Percentiles rank a stretch among this genome's conserved stretches.
Conservation (phyloP, 2,888 invertebrate genomes). For the Timema podura region DNA sequence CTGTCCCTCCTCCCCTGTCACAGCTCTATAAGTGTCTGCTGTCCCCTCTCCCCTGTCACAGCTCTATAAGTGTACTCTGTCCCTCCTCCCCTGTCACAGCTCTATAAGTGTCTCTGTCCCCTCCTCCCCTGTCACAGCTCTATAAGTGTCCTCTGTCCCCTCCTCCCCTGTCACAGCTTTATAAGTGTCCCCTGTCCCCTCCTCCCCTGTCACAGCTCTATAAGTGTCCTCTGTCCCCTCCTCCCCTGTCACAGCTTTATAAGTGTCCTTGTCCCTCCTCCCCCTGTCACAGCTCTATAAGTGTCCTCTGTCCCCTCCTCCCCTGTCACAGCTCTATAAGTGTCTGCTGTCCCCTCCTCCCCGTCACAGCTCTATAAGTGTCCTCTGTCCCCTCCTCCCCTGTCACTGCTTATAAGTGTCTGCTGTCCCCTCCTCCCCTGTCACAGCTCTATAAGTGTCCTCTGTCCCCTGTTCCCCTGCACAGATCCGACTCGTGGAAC, state of each 20-base stretch:
- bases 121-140: background rate
- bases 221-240: background rate
- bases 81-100: background rate
- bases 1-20: background rate
- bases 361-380: background rate
- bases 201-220: background rate
- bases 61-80: background rate
- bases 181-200: background rate
- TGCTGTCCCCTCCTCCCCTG: background rate
- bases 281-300: background rate
- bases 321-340: slow-evolving; percentile 1
- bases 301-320: background rate
- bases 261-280: background rate
- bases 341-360: background rate
- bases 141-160: background rate
- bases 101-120: background rate
- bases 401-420: background rate
- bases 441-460: background rate
- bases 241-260: background rate
- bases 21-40: background rate
- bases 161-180: background rate
- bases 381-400: background rate
- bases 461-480: background rate
- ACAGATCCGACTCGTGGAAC: no score
- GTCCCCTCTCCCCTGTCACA: background rate